Evolutionary conservation across 92 coral and sea anemone species (phyloP), one percentile per base, ranked within the genome.

Genomic region (Pocillopora meandrina): DNA sequence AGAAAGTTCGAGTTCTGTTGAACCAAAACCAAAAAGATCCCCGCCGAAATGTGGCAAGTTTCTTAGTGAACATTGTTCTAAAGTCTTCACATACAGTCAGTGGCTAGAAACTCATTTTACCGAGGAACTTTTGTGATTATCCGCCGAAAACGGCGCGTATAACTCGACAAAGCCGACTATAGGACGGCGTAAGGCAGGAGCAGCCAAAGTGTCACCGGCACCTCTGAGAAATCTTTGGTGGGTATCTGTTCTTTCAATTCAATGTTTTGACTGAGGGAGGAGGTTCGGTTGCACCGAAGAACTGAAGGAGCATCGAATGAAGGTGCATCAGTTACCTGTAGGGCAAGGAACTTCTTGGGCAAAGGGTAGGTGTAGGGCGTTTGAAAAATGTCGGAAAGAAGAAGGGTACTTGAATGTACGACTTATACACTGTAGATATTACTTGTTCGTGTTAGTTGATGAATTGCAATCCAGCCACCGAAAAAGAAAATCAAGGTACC

Each of bases 211-310:
- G 16, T 52, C 60, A 47, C 2, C 61, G 77, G 21, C 60, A 1
- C 34, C 61, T 73, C 34, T 7, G 63, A 56, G 19, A 6, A 47
- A 42, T 0, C 67, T 57, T 67, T 66, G 56, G 57, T 56, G 33
- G 5, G 5, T 4, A 10, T 9, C 14, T 31, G 73, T 23, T 20
- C 65, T 36, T 26, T 15, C 52, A 47, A 71, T 90, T 33, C 67
- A 73, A 60, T 91, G 93, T 68, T 90, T 91, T 10, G 81, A 74
- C n/a, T 91, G 93, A 33, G 75, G 85, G 16, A 73, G 87, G 61
- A 65, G 85, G 77, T 91, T 91, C 61, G 61, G 59, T 56, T 88
- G 79, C 49, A 36, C 74, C 47, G 75, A 77, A 56, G 74, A 89
- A 36, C 78, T 91, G 1, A 76, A 77, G 65, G 87, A 62, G 67